phyloP scores from a whole-genome alignment of 2,797 vertebrate genomes.

The Setipinna tenuifilis region DNA sequence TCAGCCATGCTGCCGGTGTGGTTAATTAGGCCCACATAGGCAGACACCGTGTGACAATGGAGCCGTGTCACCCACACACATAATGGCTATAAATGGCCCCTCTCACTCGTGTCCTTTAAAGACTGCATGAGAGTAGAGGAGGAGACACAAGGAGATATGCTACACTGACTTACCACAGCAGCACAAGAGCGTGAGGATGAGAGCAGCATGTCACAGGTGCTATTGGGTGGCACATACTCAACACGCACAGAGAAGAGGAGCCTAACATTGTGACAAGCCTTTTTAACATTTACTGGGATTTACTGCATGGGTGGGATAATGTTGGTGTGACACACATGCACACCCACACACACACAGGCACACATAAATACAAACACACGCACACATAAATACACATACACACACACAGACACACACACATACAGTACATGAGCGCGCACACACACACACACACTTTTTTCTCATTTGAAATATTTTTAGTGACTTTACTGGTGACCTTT shows the following conservation, averaged over 20 bases:
- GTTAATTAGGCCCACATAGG: background rate
- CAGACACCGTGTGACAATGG: slow-evolving; percentile 4
- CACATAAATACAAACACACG: too few relatives aligned
- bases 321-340: background rate
- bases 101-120: background rate
- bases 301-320: background rate
- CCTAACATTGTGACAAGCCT: background rate
- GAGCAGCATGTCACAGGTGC: background rate
- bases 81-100: background rate
- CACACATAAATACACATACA: too few relatives aligned
- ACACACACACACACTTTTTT: background rate
- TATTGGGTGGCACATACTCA: background rate
- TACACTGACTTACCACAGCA: background rate
- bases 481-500: background rate
- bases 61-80: background rate
- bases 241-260: background rate
- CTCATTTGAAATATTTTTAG: background rate
- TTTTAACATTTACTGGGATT: background rate
- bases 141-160: background rate
- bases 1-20: slow-evolving; percentile 38
- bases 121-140: background rate
- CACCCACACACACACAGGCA: too few relatives aligned
- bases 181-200: background rate
- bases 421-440: too few relatives aligned
- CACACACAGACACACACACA: too few relatives aligned